A percentile compares a stretch with the other conserved stretches of the same genome.
Evolutionary conservation across 2,888 invertebrate species (phyloP).

Genomic region (Eurytoma californica): DNA sequence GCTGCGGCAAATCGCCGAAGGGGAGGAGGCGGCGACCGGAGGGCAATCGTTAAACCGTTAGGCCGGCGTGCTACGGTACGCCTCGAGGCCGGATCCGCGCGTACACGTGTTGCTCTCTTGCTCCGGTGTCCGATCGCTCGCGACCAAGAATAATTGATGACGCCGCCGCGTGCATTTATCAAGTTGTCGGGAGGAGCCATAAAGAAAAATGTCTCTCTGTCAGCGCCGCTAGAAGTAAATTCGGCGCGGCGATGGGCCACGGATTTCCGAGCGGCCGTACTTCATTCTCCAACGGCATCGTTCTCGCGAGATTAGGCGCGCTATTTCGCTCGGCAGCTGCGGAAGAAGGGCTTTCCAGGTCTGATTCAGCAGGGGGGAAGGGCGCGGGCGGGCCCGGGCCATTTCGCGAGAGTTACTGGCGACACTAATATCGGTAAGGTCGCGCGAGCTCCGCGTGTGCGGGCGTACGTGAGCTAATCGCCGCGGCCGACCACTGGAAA

Average conservation of each 20-base stretch:
- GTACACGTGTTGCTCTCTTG: constrained; percentile 33
- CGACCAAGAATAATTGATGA: constrained; percentile 14
- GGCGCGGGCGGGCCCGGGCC: constrained; percentile 11
- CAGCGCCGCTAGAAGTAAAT: too few relatives aligned
- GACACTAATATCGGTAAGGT: constrained; percentile 71
- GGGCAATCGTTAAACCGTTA: constrained; percentile 1
- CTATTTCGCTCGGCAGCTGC: not conserved
- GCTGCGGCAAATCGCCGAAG: not conserved
- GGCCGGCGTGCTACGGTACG: not conserved
- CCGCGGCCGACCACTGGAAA: constrained; percentile 26
- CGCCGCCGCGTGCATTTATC: constrained; percentile 1
- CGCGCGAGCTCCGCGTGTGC: not conserved
- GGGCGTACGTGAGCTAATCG: not conserved
- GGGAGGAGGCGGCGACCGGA: not conserved
- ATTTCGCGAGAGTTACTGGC: constrained; percentile 59
- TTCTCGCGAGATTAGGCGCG: not conserved
- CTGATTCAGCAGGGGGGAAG: constrained; percentile 13
- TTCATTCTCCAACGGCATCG: constrained; percentile 3
- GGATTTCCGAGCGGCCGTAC: not conserved
- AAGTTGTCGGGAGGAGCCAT: constrained; percentile 1
- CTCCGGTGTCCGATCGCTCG: not conserved
- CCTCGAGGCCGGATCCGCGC: not conserved
- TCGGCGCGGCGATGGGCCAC: too few relatives aligned
- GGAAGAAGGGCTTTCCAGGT: constrained; percentile 8
- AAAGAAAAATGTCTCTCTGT: constrained; percentile 17